phyloP scores from a whole-genome alignment of 2,888 invertebrate species.

The Drosophila lacicola region DNA sequence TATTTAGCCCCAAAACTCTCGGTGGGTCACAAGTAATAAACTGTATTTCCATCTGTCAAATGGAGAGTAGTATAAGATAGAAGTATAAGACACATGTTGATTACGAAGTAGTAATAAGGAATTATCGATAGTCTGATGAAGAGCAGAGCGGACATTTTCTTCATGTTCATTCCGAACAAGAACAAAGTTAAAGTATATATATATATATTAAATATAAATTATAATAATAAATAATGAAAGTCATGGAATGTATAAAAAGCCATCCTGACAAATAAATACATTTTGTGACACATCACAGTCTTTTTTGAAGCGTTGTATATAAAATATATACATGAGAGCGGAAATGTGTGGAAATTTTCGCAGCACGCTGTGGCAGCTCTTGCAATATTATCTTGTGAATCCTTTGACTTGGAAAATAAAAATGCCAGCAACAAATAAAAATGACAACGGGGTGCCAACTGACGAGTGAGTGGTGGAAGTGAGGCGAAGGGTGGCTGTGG shows the following conservation, averaged over 20 bases:
- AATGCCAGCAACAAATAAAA: constrained; percentile 45
- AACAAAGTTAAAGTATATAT: too few relatives aligned
- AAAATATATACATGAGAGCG: constrained; percentile 4
- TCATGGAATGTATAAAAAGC: too few relatives aligned
- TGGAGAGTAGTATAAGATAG: too few relatives aligned
- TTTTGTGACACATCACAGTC: not conserved
- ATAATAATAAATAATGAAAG: too few relatives aligned
- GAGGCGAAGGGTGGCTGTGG: constrained; percentile 4
- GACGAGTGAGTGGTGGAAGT: constrained; percentile 2
- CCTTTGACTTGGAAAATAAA: constrained; percentile 32
- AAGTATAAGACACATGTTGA: too few relatives aligned
- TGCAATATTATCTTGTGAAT: constrained; percentile 33
- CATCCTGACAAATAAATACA: too few relatives aligned
- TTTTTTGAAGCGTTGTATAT: constrained; percentile 4
- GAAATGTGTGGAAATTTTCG: constrained; percentile 17
- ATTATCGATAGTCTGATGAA: too few relatives aligned
- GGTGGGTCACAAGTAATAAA: not conserved
- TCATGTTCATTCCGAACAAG: too few relatives aligned
- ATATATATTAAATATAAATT: too few relatives aligned
- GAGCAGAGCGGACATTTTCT: too few relatives aligned
- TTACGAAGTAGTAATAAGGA: too few relatives aligned
- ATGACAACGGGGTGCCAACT: constrained; percentile 40
- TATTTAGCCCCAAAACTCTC: not conserved
- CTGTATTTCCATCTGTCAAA: not conserved
- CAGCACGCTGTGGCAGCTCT: constrained; percentile 19